Conservation (phyloP, 2,113 vertebrate genomes). For the Sminthopsis crassicaudata region DNA sequence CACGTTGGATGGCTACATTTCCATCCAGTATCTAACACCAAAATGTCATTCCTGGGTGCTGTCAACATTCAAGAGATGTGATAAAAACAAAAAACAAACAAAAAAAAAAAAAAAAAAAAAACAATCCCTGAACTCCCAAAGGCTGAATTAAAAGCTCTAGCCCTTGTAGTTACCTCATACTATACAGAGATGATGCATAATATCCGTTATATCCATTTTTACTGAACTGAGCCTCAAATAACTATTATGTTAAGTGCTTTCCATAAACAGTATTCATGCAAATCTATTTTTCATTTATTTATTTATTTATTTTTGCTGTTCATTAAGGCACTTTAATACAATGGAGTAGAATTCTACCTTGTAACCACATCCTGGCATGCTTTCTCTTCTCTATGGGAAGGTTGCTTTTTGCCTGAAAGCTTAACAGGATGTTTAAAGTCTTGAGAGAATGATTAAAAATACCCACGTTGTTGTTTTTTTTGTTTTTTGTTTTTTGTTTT, state of each 20-base stretch:
- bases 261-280: slow-evolving; percentile 55
- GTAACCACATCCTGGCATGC: slow-evolving; percentile 66
- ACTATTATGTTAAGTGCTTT: slow-evolving; percentile 69
- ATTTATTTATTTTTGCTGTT: slow-evolving; percentile 35
- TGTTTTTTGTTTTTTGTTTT: slow-evolving; percentile 5
- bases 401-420: slow-evolving; percentile 61
- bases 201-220: slow-evolving; percentile 14
- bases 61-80: slow-evolving; percentile 38
- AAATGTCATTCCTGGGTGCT: slow-evolving; percentile 58
- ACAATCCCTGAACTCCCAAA: slow-evolving; percentile 22
- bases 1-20: slow-evolving; percentile 37
- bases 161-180: slow-evolving; percentile 42
- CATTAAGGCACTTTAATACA: slow-evolving; percentile 70
- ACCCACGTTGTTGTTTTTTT: neutral
- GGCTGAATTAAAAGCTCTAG: slow-evolving; percentile 57
- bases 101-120: neutral
- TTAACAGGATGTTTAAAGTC: slow-evolving; percentile 63
- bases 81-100: slow-evolving; percentile 2
- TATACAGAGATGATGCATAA: slow-evolving; percentile 60
- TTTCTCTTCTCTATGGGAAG: slow-evolving; percentile 59
- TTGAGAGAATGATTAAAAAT: slow-evolving; percentile 56
- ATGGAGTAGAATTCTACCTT: slow-evolving; percentile 34
- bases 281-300: slow-evolving; percentile 45
- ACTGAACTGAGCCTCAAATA: slow-evolving; percentile 50
- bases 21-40: slow-evolving; percentile 35